These are phyloP conservation scores for Corythucha ciliata DNA, from an alignment of 2,888 invertebrate species.

Conservation along the genomic window DNA sequence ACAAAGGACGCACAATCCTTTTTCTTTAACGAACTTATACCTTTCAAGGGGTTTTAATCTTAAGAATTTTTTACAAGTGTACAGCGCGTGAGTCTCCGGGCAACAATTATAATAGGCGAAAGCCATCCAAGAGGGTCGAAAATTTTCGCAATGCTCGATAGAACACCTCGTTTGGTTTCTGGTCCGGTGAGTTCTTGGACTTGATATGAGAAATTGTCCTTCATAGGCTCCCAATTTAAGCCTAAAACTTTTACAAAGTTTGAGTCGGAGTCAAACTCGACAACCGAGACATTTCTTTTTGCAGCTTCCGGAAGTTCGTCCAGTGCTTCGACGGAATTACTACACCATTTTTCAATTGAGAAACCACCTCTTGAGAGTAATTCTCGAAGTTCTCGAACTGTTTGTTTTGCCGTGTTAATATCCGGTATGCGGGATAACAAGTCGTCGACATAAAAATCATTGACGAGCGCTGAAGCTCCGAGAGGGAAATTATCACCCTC, in stretches of 20 bases:
- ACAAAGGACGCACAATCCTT: too few species aligned
- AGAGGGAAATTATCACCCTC: constrained; percentile 24
- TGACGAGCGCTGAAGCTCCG: constrained; percentile 18
- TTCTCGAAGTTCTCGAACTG: constrained; percentile 7
- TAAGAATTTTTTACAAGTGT: too few species aligned
- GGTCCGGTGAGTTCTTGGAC: background rate
- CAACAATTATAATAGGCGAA: constrained; percentile 24
- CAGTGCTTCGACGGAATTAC: constrained; percentile 3
- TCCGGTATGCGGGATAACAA: too few species aligned
- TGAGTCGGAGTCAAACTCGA: constrained; percentile 8
- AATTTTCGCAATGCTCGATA: constrained; percentile 19
- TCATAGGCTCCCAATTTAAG: constrained; percentile 26
- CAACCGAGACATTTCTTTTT: too few species aligned
- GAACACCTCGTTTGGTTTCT: constrained; percentile 19
- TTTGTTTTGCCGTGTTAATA: constrained; percentile 12
- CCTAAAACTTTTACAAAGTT: constrained; percentile 28
- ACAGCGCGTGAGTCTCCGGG: too few species aligned
- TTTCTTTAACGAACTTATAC: too few species aligned
- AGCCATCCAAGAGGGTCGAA: too few species aligned
- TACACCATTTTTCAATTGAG: constrained; percentile 18
- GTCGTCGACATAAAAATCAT: constrained; percentile 20
- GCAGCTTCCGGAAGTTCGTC: too few species aligned
- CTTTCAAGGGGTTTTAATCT: too few species aligned
- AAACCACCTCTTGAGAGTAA: constrained; percentile 21
- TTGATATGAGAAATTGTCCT: constrained; percentile 25